phyloP scores from a whole-genome alignment of 2,797 vertebrate genomes.

The Balearica regulorum region DNA sequence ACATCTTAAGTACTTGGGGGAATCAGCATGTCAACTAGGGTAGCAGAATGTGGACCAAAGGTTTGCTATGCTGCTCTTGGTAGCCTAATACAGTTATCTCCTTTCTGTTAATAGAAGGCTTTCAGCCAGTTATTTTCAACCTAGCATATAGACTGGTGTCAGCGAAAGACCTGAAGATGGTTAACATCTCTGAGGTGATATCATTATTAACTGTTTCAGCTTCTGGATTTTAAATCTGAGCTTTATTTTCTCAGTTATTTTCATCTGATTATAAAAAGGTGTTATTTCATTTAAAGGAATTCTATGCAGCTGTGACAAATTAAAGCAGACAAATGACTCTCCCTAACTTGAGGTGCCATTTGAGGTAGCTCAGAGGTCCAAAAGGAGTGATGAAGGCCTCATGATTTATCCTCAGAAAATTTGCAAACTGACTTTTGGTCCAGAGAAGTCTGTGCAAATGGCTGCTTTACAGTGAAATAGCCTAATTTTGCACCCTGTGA shows the following conservation, averaged over 20 bases:
- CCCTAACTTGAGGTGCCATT: background rate
- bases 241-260: background rate
- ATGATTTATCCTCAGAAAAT: background rate
- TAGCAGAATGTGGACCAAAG: background rate
- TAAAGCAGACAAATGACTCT: background rate
- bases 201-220: background rate
- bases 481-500: background rate
- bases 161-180: background rate
- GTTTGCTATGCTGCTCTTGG: background rate
- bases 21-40: background rate
- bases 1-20: background rate
- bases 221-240: background rate
- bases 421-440: background rate
- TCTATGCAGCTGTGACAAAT: background rate
- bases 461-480: background rate
- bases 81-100: background rate
- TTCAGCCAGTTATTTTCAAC: background rate
- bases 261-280: background rate
- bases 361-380: background rate
- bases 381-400: background rate
- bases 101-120: background rate
- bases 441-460: background rate
- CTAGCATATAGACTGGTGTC: background rate
- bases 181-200: background rate
- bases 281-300: background rate